These are phyloP conservation scores for Saiga tatarica DNA, from an alignment of 2,113 vertebrate species.

Conservation along the genomic window DNA sequence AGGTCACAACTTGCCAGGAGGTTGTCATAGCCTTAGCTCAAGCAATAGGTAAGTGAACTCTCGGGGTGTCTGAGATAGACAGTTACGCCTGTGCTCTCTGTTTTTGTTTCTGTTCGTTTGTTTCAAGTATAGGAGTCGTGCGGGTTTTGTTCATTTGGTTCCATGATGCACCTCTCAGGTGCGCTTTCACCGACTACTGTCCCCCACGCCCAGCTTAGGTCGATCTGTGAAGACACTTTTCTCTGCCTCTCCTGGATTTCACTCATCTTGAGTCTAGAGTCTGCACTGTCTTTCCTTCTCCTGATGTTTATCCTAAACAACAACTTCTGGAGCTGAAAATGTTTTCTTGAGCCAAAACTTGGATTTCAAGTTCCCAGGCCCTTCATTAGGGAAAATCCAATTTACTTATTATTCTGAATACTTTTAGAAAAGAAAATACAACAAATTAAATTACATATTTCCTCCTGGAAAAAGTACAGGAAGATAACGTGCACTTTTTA, in stretches of 20 bases:
- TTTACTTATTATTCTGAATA: neutral
- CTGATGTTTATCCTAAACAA: neutral
- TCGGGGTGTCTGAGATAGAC: neutral
- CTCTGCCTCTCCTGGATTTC: neutral
- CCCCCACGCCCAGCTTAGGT: neutral
- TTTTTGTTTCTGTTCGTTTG: neutral
- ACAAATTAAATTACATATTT: neutral
- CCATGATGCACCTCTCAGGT: neutral
- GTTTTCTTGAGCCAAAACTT: neutral
- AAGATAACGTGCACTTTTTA: neutral
- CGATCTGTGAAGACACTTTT: neutral
- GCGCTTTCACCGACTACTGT: neutral
- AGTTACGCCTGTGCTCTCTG: neutral
- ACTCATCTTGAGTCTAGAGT: neutral
- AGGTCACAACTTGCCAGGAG: constrained; percentile 98
- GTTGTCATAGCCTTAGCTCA: constrained; percentile 99
- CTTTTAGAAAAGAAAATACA: neutral
- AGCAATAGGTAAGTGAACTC: constrained; percentile 91
- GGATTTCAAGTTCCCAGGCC: neutral
- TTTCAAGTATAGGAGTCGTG: neutral
- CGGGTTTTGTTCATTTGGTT: neutral
- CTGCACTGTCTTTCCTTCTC: neutral
- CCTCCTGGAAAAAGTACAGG: neutral
- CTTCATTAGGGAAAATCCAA: neutral
- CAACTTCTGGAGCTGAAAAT: neutral